These are phyloP conservation scores for Thumatha senex DNA, from an alignment of 2,888 invertebrate species.

Conservation along the genomic window DNA sequence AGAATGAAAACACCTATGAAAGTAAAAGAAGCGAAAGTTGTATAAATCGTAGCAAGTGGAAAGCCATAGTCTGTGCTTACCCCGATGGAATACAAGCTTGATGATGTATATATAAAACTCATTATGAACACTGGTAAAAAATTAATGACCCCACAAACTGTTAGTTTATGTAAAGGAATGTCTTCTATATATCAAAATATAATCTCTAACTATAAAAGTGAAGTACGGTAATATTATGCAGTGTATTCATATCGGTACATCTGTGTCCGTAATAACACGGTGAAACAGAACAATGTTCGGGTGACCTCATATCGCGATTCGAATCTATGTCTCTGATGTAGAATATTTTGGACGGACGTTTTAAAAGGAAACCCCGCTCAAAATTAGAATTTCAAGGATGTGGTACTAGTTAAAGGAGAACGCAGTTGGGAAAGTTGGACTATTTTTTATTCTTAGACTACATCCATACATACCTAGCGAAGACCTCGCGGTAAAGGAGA, in stretches of 20 bases:
- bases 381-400: constrained; percentile 66
- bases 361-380: constrained; percentile 68
- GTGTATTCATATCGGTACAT: constrained; percentile 21
- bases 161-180: background rate
- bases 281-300: constrained; percentile 66
- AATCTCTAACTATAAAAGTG: constrained; percentile 12
- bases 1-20: too few relatives aligned
- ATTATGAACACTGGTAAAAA: background rate
- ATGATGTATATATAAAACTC: background rate
- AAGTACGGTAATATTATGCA: constrained; percentile 17
- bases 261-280: constrained; percentile 48
- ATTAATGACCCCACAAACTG: background rate
- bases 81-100: too few relatives aligned
- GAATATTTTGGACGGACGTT: constrained; percentile 71
- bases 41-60: too few relatives aligned
- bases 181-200: background rate
- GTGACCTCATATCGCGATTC: constrained; percentile 61
- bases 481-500: too few relatives aligned
- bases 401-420: constrained; percentile 35
- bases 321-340: constrained; percentile 70
- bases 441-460: too few relatives aligned
- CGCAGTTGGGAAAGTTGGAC: background rate
- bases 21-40: too few relatives aligned
- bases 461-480: too few relatives aligned
- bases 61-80: too few relatives aligned